Evolutionary conservation across 2,888 invertebrate species (phyloP), one percentile per base, ranked within the genome.

Genomic region (Pseudococcus viburni): DNA sequence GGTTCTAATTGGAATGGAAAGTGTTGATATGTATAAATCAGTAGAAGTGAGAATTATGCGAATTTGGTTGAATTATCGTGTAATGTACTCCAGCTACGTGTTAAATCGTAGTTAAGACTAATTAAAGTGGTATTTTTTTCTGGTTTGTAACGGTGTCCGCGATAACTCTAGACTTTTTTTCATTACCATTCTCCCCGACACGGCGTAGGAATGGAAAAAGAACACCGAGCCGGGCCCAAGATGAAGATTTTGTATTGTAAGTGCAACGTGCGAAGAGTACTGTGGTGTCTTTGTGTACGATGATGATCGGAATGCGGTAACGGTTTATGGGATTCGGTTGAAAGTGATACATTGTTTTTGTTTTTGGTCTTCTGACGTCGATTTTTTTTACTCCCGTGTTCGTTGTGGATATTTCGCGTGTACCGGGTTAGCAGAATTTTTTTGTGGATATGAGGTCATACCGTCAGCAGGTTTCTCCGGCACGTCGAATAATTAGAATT

Each of bases 271-370:
- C 17, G 0, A 0, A 8, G 46, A 12, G 46, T 51, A 55, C 55
- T 55, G 55, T 12, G 48, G 48, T 55, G n/a, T 55, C 55, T 55
- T 55, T 55, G 55, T 55, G n/a, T 15, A 19, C 22, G 22, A 64
- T n/a, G 64, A 22, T 22, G 64, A 64, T 64, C 64, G 64, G 64
- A 64, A 64, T 64, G 64, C 15, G 64, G 64, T 64, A 64, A 19
- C 64, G 64, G 64, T 64, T 64, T 64, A 22, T 22, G 64, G 64
- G 33, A 73, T 73, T 73, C 73, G 73, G 33, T 73, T 26, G 26
- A 73, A 73, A 73, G 73, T 73, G 64, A 73, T 73, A 73, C 73
- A 73, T 73, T 64, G 64, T 64, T 42, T 42, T 42, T 42, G 42
- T 42, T 42, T 42, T 64, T 59, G 59, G 59, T 59, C 59, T 59